Conservation (phyloP, 1,140 invertebrate species). For the Brachionus paranguensis region DNA sequence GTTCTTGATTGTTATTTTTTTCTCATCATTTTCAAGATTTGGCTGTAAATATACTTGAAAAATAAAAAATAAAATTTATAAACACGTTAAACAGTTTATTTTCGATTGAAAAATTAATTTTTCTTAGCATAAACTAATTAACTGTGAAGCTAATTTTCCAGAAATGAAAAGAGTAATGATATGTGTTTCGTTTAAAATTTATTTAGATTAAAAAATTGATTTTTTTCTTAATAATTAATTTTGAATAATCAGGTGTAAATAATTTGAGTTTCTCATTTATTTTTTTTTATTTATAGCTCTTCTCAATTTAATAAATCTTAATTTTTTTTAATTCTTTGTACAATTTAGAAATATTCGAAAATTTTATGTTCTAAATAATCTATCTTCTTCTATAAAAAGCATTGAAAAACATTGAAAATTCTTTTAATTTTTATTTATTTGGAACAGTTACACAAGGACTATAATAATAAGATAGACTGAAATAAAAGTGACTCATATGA, state of each 20-base stretch:
- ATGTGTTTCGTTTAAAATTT: background rate
- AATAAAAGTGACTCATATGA: no score
- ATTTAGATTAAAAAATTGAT: background rate
- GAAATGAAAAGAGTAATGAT: background rate
- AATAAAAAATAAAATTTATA: background rate
- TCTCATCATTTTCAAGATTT: background rate
- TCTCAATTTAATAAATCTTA: background rate
- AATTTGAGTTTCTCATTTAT: background rate
- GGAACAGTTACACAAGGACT: no score
- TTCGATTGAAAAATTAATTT: background rate
- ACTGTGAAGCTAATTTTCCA: background rate
- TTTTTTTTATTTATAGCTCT: background rate
- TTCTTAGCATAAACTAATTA: background rate
- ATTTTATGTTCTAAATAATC: no score
- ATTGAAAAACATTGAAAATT: no score
- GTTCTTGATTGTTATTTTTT: background rate
- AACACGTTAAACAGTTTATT: background rate
- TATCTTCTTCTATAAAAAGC: no score
- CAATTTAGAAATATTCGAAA: background rate
- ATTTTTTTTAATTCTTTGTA: background rate
- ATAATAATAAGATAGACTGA: no score
- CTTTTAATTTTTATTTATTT: no score
- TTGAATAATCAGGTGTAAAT: background rate
- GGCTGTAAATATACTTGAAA: background rate
- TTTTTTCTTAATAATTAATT: background rate